These are phyloP conservation scores for Emydocephalus ijimae DNA, from an alignment of 2,113 vertebrate genomes.

Conservation along the genomic window DNA sequence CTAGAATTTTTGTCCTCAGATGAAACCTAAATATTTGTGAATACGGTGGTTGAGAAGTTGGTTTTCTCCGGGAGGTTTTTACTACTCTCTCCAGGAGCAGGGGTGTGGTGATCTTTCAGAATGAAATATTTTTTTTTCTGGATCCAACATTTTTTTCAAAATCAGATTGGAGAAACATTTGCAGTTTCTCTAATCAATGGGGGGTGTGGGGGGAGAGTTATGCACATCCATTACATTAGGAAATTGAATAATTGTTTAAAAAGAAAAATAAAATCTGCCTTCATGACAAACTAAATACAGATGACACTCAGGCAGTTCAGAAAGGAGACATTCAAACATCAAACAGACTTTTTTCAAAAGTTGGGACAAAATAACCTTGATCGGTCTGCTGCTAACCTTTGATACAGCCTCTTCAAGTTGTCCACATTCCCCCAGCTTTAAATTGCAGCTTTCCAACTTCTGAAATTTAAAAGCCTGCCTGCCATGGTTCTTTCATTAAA, in stretches of 20 bases:
- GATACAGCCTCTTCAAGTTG: background rate
- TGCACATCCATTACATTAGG: background rate
- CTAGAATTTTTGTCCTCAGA: conserved; percentile 24
- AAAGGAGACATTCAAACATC: background rate
- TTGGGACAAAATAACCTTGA: background rate
- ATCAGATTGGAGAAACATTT: background rate
- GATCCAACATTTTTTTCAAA: background rate
- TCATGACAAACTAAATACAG: conserved; percentile 11
- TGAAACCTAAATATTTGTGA: conserved; percentile 38
- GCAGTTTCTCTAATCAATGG: background rate
- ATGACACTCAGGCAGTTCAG: background rate
- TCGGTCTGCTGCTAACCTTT: background rate
- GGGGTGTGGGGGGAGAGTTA: too few relatives aligned
- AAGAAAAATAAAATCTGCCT: background rate
- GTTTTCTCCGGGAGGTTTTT: background rate
- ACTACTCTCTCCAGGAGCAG: background rate
- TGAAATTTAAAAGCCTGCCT: background rate
- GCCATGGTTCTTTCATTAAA: background rate
- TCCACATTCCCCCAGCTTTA: background rate
- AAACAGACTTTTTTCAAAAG: background rate
- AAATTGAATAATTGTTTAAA: conserved; percentile 3
- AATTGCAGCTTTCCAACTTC: background rate
- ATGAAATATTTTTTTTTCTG: background rate
- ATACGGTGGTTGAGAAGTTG: conserved; percentile 5
- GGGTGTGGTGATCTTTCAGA: background rate